These are phyloP conservation scores for Clinocottus analis DNA, from an alignment of 2,113 vertebrate genomes.

Conservation along the genomic window DNA sequence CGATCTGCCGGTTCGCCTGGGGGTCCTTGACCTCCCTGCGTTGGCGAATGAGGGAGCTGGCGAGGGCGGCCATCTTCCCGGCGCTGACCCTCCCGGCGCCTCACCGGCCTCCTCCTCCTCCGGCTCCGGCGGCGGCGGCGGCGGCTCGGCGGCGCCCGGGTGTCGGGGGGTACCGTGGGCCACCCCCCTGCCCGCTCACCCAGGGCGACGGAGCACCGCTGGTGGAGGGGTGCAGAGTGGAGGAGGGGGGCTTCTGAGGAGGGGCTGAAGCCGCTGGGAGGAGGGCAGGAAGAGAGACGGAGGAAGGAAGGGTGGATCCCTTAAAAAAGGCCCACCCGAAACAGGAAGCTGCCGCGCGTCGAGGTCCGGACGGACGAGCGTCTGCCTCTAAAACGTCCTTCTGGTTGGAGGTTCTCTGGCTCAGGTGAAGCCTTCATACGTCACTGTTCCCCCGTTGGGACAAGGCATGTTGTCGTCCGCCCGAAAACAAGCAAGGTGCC, in stretches of 20 bases:
- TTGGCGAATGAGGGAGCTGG: conserved; percentile 92
- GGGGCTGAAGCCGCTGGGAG: conserved; percentile 11
- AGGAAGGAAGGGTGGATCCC: conserved; percentile 40
- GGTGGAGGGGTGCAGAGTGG: conserved; percentile 54
- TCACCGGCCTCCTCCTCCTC: conserved; percentile 71
- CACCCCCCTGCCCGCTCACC: conserved; percentile 78
- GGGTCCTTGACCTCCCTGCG: conserved; percentile 90
- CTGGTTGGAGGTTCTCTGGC: conserved; percentile 2
- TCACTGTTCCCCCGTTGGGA: conserved; percentile 41
- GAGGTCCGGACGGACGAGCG: conserved; percentile 29
- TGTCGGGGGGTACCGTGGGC: conserved; percentile 80
- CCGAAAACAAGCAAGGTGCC: conserved; percentile 2
- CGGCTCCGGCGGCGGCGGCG: no score
- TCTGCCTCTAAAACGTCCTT: conserved; percentile 47
- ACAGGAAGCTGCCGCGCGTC: background rate
- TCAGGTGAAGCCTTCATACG: conserved; percentile 51
- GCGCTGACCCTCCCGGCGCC: conserved; percentile 66
- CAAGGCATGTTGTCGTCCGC: conserved; percentile 55
- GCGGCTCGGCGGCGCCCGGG: conserved; percentile 69
- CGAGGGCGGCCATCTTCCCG: conserved; percentile 89
- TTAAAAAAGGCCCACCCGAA: conserved; percentile 48
- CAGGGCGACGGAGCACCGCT: conserved; percentile 72
- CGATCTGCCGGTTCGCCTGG: conserved; percentile 86
- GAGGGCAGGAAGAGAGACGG: conserved; percentile 21
- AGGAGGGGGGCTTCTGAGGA: conserved; percentile 44